phyloP scores from a whole-genome alignment of 2,888 invertebrate species.

The Nezara viridula region DNA sequence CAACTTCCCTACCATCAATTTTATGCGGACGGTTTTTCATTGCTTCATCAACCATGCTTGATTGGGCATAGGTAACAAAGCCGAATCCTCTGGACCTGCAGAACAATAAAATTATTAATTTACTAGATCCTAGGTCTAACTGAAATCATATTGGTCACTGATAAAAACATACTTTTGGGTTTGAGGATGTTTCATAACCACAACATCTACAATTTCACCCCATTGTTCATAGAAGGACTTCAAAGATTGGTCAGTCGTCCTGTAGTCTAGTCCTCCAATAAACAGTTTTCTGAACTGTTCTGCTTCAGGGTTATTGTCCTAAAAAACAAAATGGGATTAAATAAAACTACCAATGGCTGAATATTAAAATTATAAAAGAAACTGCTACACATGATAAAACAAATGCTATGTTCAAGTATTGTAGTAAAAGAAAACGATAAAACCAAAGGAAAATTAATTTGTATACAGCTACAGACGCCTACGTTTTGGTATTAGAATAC shows the following conservation, averaged over 20 bases:
- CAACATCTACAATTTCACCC: slow-evolving; percentile 97
- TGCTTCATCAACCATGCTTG: slow-evolving; percentile 96
- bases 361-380: no score
- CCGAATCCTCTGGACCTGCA: slow-evolving; percentile 94
- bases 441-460: neutral
- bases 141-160: neutral
- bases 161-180: slow-evolving; percentile 75
- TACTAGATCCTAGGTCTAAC: neutral
- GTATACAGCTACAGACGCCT: neutral
- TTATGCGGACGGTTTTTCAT: slow-evolving; percentile 78
- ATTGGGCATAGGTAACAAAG: slow-evolving; percentile 94
- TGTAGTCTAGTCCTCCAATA: slow-evolving; percentile 96
- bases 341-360: no score
- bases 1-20: slow-evolving; percentile 84
- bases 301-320: slow-evolving; percentile 72
- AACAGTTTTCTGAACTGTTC: slow-evolving; percentile 92
- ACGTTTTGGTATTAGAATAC: neutral
- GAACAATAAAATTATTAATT: neutral
- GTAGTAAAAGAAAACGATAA: neutral
- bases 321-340: neutral
- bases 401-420: neutral
- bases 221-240: slow-evolving; percentile 96
- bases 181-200: slow-evolving; percentile 96
- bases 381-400: neutral
- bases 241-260: slow-evolving; percentile 91